These are phyloP conservation scores for Cercopithecus neglectus DNA, from an alignment of 2,797 vertebrate genomes.

Conservation along the genomic window DNA sequence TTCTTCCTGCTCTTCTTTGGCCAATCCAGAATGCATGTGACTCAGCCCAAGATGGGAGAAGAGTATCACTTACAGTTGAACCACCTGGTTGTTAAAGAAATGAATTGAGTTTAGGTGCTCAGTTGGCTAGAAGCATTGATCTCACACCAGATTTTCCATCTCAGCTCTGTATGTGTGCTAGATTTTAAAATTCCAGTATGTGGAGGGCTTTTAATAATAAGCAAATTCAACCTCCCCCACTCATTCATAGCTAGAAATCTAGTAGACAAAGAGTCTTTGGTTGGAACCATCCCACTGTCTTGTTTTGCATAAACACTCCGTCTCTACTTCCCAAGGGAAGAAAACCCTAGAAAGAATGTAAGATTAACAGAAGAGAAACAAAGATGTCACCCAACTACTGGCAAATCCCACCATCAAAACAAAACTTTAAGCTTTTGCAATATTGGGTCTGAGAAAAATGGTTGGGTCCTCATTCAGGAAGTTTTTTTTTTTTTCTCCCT, in stretches of 20 bases:
- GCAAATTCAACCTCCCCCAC: background rate
- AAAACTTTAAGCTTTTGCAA: background rate
- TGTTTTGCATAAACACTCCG: background rate
- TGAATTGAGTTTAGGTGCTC: background rate
- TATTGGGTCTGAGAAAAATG: background rate
- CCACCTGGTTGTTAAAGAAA: background rate
- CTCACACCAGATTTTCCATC: background rate
- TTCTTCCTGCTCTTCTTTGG: background rate
- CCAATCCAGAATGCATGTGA: background rate
- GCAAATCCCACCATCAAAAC: background rate
- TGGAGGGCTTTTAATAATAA: background rate
- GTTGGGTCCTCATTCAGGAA: background rate
- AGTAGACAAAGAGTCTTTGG: background rate
- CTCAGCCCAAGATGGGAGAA: background rate
- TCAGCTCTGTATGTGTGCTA: background rate
- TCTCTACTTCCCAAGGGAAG: slow-evolving; percentile 24
- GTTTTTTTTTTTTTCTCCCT: background rate
- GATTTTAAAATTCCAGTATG: background rate
- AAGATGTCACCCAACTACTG: background rate
- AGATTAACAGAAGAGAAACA: slow-evolving; percentile 14
- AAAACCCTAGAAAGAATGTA: background rate
- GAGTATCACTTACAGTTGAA: background rate
- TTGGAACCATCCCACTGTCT: background rate
- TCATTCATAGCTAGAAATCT: background rate
- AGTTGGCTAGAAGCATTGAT: background rate